Percentiles rank a stretch among this genome's conserved stretches.
These are phyloP conservation scores for Mungos mungo DNA, from an alignment of 2,113 vertebrate genomes.

Conservation along the genomic window DNA sequence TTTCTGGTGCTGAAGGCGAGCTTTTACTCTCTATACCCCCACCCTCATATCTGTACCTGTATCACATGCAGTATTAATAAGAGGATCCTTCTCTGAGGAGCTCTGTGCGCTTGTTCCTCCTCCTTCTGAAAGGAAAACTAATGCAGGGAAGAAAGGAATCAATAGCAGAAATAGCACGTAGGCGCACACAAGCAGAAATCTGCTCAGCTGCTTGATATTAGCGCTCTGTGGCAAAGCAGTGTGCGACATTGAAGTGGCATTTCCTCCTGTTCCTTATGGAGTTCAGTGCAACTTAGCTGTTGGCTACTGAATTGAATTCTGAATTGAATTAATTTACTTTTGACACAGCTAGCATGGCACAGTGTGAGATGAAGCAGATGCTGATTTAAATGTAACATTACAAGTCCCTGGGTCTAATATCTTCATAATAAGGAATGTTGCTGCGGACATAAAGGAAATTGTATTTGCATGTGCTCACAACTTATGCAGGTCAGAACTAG, in stretches of 20 bases:
- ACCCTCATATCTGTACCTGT: neutral
- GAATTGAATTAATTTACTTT: slow-evolving; percentile 68
- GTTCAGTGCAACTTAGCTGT: slow-evolving; percentile 8
- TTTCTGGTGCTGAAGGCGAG: neutral
- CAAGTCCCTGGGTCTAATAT: slow-evolving; percentile 41
- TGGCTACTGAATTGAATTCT: slow-evolving; percentile 50
- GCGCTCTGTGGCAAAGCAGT: neutral
- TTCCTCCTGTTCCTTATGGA: neutral
- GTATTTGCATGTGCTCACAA: slow-evolving; percentile 17
- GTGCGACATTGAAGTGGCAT: neutral
- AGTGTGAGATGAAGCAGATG: slow-evolving; percentile 53
- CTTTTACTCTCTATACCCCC: neutral
- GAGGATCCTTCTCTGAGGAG: neutral
- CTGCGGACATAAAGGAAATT: slow-evolving; percentile 46
- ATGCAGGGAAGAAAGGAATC: neutral
- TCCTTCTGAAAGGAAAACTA: slow-evolving; percentile 7
- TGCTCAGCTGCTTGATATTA: neutral
- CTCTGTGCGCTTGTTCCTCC: neutral
- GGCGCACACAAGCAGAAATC: neutral
- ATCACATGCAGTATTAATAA: neutral
- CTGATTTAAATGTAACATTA: slow-evolving; percentile 42
- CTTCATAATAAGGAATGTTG: slow-evolving; percentile 49
- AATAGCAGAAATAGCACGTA: neutral
- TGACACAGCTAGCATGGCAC: slow-evolving; percentile 20
- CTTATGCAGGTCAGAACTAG: neutral